Evolutionary conservation across 2,113 vertebrate species (phyloP).

Genomic region (Ardeotis arabs): DNA sequence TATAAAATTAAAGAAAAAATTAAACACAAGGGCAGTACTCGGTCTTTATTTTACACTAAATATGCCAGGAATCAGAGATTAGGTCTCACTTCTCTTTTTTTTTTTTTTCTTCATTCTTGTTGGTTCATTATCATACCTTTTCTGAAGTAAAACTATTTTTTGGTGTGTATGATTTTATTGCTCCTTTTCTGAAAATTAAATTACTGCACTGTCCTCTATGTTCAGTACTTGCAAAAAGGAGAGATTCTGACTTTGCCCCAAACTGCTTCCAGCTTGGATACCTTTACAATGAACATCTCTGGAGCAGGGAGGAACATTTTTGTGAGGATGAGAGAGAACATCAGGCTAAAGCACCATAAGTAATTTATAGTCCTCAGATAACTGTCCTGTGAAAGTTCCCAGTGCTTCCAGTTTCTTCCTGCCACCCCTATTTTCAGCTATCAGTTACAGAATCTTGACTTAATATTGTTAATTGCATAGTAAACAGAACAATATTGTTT

Average conservation of each 20-base stretch:
- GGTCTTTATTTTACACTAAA: not conserved
- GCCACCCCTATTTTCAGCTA: not conserved
- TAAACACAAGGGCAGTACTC: not conserved
- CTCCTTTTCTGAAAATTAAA: not conserved
- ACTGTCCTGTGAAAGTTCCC: constrained; percentile 41
- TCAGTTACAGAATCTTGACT: constrained; percentile 39
- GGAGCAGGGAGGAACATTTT: not conserved
- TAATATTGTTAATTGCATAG: constrained; percentile 54
- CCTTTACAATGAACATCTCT: not conserved
- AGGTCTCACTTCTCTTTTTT: not conserved
- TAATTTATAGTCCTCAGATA: constrained; percentile 14
- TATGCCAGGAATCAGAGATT: not conserved
- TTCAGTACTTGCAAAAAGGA: not conserved
- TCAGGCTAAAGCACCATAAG: constrained; percentile 26
- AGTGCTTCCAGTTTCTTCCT: constrained; percentile 52
- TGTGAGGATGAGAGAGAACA: constrained; percentile 6
- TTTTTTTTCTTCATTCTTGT: not conserved
- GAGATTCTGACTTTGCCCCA: constrained; percentile 21
- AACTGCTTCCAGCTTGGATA: not conserved
- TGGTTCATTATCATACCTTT: not conserved
- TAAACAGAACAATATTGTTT: constrained; percentile 66
- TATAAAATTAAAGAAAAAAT: not conserved
- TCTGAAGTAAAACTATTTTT: not conserved
- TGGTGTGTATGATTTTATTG: not conserved
- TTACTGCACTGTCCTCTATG: not conserved